Conservation (phyloP, 2,113 vertebrate genomes). For the Pterocles gutturalis region DNA sequence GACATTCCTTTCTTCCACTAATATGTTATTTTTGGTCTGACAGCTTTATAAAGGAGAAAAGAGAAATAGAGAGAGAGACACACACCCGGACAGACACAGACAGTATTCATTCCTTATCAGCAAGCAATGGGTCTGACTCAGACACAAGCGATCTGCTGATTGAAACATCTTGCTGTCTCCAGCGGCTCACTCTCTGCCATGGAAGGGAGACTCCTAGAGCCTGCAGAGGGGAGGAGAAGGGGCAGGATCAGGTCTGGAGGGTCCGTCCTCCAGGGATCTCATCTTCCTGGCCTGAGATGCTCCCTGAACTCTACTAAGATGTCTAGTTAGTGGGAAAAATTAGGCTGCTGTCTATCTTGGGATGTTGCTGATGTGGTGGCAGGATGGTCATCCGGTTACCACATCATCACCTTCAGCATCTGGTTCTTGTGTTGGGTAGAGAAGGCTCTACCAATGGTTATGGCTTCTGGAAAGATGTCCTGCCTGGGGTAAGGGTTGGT, state of each 20-base stretch:
- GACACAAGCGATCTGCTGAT: not conserved
- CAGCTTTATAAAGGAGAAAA: slow-evolving; percentile 66
- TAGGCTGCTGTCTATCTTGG: not conserved
- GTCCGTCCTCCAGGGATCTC: rapidly evolving
- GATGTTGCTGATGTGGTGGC: rapidly evolving
- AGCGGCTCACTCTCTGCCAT: not conserved
- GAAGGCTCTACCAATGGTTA: not conserved
- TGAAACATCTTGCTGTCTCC: slow-evolving; percentile 35
- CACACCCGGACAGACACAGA: not conserved
- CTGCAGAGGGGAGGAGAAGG: not conserved
- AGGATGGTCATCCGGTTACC: not conserved
- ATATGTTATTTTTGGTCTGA: slow-evolving; percentile 67
- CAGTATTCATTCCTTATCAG: slow-evolving; percentile 48
- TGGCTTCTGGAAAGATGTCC: not conserved
- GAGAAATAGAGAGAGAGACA: slow-evolving; percentile 30
- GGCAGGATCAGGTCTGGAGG: not conserved
- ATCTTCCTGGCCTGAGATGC: not conserved
- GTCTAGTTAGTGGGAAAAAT: not conserved
- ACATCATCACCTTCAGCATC: not conserved
- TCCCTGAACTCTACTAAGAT: not conserved
- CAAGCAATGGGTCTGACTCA: not conserved
- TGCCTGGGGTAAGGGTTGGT: rapidly evolving
- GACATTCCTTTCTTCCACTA: slow-evolving; percentile 39
- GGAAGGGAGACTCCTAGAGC: not conserved
- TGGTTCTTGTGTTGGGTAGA: not conserved